phyloP scores from a whole-genome alignment of 2,797 vertebrate genomes.

The Protosalanx chinensis region DNA sequence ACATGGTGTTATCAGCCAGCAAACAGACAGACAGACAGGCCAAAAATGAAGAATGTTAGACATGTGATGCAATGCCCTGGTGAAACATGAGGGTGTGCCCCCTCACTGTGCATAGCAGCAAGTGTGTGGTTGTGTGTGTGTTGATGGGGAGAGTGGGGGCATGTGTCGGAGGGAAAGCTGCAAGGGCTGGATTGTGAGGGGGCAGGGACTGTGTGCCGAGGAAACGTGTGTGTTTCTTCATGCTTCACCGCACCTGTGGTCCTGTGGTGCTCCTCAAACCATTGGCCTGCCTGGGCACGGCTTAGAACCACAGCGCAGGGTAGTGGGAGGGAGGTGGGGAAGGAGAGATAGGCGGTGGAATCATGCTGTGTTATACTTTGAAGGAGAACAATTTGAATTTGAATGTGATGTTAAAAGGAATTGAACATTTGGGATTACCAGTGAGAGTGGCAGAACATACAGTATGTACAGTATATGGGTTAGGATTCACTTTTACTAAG shows the following conservation, averaged over 20 bases:
- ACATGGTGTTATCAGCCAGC: too few relatives aligned
- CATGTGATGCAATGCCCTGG: too few relatives aligned
- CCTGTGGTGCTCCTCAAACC: constrained; percentile 27
- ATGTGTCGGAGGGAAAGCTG: background rate
- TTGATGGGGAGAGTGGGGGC: constrained; percentile 14
- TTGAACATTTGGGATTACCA: too few relatives aligned
- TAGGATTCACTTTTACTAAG: background rate
- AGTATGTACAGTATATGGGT: background rate
- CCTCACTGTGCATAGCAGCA: background rate
- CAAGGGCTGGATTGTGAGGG: constrained; percentile 29
- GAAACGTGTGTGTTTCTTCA: constrained; percentile 25
- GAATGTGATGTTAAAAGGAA: too few relatives aligned
- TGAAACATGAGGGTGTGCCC: background rate
- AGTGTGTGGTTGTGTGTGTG: background rate
- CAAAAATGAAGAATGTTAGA: too few relatives aligned
- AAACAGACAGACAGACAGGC: too few relatives aligned
- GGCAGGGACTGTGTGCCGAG: constrained; percentile 24
- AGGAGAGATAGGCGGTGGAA: too few relatives aligned
- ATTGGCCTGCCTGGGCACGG: background rate
- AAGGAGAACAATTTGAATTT: too few relatives aligned
- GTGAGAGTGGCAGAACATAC: too few relatives aligned
- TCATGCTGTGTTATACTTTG: too few relatives aligned
- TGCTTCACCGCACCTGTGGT: constrained; percentile 42
- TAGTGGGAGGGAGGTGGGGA: background rate
- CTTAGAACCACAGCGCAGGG: background rate